Base-by-base conservation (phyloP, 2,113 vertebrate species). In the Hypomesus transpacificus region DNA sequence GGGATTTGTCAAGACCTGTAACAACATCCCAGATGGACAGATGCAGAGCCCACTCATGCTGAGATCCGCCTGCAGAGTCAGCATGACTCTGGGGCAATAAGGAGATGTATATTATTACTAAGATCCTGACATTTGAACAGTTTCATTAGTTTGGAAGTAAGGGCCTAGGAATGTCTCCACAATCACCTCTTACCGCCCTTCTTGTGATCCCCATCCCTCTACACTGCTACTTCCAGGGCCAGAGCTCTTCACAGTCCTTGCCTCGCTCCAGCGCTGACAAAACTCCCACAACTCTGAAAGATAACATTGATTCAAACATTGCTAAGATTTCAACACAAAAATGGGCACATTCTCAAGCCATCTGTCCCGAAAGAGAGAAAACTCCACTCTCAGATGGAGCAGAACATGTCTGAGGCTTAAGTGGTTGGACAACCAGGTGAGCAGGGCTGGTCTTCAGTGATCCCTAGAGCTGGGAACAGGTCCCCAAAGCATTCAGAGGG, bases 401-500 rank as follows among this genome's bases (percentile, higher is more conserved):
- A 75, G 68, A 78, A 76, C 69, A 74, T 73, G 71, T 61, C 75
- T 80, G 68, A 68, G 46, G n/a, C 79, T 73, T 78, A 78, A 73
- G 70, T 69, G 65, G 74, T 67, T 73, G 26, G 24, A 54, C 24
- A 69, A 53, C 28, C 51, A 57, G 60, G 28, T 69, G 63, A 71
- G 63, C 65, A 66, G 63, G 60, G 58, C 65, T 57, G 20, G 46
- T 34, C 67, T 65, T 59, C 31, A 69, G 39, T 70, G 70, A 77
- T 59, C 63, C 68, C 46, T 64, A 59, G 67, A 75, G 61, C 58
- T 9, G 75, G 54, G 20, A 16, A 26, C 20, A 3, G 3, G 17
- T 18, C 28, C 22, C 39, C 50, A 5, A 31, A 13, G 26, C 66
- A 24, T 57, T 59, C 56, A 70, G 14, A 75, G 26, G 57, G 71